These are phyloP conservation scores for Phalacrocorax brasilianus DNA, from an alignment of 2,113 vertebrate species.

Conservation along the genomic window DNA sequence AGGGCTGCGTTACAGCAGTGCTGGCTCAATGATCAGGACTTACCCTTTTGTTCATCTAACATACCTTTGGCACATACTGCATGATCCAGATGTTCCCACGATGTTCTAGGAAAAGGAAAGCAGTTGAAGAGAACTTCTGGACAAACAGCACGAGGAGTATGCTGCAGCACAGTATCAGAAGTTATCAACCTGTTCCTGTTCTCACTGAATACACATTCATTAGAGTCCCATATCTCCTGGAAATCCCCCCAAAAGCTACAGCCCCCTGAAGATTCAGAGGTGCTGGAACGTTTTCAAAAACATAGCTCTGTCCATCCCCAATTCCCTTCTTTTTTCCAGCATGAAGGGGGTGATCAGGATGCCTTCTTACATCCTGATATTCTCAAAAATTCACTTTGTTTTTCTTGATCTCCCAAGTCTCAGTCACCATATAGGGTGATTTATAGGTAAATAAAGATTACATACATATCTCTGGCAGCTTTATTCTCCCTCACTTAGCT, in stretches of 20 bases:
- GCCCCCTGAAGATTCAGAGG: not conserved
- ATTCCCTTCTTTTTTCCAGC: not conserved
- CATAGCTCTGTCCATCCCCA: not conserved
- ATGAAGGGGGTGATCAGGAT: not conserved
- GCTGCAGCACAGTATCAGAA: not conserved
- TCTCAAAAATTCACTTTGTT: not conserved
- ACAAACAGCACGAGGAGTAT: fast-evolving
- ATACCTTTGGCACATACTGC: not conserved
- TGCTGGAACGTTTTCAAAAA: not conserved
- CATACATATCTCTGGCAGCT: not conserved
- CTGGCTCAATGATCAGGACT: not conserved
- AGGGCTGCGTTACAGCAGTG: not conserved
- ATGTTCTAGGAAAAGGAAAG: not conserved
- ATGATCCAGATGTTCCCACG: not conserved
- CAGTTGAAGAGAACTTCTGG: not conserved
- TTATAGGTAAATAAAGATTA: not conserved
- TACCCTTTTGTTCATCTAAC: not conserved
- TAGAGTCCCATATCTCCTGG: not conserved
- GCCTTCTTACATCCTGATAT: not conserved
- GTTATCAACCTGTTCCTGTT: not conserved
- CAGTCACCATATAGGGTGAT: not conserved
- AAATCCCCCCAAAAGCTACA: not conserved
- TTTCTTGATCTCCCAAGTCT: not conserved
- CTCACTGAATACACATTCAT: not conserved
- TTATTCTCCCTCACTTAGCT: not conserved